Percentiles rank a stretch among this genome's conserved stretches.
Conservation (phyloP, 1,140 invertebrate genomes). For the Acromyrmex echinatior region DNA sequence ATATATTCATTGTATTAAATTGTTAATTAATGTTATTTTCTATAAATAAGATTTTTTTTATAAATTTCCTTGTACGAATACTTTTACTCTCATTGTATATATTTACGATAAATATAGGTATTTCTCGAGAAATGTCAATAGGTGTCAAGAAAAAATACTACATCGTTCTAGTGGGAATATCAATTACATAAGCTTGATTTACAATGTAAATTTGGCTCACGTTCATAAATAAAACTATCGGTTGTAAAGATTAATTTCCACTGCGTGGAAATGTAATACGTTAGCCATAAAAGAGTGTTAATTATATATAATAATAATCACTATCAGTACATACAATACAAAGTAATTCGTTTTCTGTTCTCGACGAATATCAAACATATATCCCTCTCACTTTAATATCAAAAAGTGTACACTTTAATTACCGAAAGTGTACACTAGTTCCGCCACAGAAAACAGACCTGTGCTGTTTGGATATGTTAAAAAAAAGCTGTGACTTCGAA, state of each 20-base stretch:
- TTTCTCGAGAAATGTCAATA: neutral
- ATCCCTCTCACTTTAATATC: too few relatives aligned
- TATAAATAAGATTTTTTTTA: too few relatives aligned
- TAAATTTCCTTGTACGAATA: too few relatives aligned
- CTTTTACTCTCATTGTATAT: too few relatives aligned
- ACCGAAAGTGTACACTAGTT: too few relatives aligned
- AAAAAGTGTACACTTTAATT: too few relatives aligned
- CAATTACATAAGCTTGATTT: slow-evolving; percentile 2
- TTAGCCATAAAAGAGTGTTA: neutral
- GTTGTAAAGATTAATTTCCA: neutral
- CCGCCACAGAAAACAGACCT: too few relatives aligned
- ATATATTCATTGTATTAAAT: too few relatives aligned
- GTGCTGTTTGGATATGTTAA: neutral
- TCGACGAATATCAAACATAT: too few relatives aligned
- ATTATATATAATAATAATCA: neutral
- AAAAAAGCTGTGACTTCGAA: neutral
- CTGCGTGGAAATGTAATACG: neutral
- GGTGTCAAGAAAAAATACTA: neutral
- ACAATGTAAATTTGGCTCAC: slow-evolving; percentile 7
- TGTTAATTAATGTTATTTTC: too few relatives aligned
- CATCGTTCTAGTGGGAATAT: neutral
- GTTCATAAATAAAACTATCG: neutral
- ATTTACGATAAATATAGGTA: neutral
- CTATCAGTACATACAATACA: neutral
- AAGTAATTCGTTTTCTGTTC: too few relatives aligned